A percentile compares a stretch with the other conserved stretches of the same genome.
These are phyloP conservation scores for Callipepla squamata DNA, from an alignment of 2,113 vertebrate genomes.

Conservation along the genomic window DNA sequence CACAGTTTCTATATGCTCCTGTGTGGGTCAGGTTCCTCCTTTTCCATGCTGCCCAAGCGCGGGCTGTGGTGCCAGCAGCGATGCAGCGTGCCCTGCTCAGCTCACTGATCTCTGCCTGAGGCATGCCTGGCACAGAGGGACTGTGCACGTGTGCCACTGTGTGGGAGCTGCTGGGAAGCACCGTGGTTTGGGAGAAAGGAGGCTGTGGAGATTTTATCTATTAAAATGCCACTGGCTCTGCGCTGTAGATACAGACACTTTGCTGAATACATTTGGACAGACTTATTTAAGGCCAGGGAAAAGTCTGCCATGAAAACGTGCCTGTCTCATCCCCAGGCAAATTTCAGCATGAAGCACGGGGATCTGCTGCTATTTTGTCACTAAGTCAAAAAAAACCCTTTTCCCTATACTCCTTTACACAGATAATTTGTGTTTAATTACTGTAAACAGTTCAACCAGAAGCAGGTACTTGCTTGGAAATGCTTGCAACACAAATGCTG, in stretches of 20 bases:
- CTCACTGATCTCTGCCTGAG: background rate
- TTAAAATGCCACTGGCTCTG: background rate
- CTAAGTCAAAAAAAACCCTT: background rate
- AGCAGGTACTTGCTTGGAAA: background rate
- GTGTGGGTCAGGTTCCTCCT: background rate
- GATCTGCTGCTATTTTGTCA: background rate
- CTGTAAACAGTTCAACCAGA: background rate
- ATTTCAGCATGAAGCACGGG: background rate
- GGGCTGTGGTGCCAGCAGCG: background rate
- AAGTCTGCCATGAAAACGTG: background rate
- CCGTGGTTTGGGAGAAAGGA: background rate
- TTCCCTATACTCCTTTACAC: background rate
- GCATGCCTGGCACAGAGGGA: background rate
- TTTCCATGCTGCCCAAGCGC: fast-evolving
- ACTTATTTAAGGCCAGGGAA: background rate
- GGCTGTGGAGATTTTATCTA: background rate
- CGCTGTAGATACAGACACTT: background rate
- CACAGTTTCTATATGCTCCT: background rate
- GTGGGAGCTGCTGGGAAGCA: background rate
- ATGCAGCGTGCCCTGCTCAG: background rate
- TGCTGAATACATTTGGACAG: background rate
- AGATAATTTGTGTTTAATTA: background rate
- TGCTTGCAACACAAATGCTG: background rate
- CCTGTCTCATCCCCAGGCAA: background rate
- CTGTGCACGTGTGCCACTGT: background rate